A percentile compares a stretch with the other conserved stretches of the same genome.
Evolutionary conservation across 2,888 invertebrate species (phyloP).

Genomic region (Nemotelus nigrinus): DNA sequence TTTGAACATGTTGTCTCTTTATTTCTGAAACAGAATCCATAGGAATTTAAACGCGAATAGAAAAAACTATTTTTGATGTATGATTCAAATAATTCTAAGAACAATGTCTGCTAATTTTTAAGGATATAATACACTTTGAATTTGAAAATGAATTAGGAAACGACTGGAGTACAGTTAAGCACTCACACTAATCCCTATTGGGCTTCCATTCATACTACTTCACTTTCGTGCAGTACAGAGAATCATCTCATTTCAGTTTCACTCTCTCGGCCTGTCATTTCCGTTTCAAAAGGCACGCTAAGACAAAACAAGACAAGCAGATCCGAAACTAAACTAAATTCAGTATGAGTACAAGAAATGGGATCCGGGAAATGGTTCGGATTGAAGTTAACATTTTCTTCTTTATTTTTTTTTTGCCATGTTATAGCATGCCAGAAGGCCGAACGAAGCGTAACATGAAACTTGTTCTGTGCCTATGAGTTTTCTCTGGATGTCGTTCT

Average conservation of each 20-base stretch:
- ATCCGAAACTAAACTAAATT: slow-evolving; percentile 44
- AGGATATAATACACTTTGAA: too few relatives aligned
- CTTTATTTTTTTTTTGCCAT: slow-evolving; percentile 25
- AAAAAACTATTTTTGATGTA: too few relatives aligned
- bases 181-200: neutral
- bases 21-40: too few relatives aligned
- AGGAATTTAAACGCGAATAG: too few relatives aligned
- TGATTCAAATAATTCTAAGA: too few relatives aligned
- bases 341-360: slow-evolving; percentile 24
- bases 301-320: slow-evolving; percentile 51
- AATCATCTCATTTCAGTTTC: slow-evolving; percentile 35
- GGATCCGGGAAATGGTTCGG: slow-evolving; percentile 29
- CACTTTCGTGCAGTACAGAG: slow-evolving; percentile 17
- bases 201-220: neutral
- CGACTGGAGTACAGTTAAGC: too few relatives aligned
- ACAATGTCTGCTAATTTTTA: too few relatives aligned
- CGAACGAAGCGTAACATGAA: slow-evolving; percentile 51
- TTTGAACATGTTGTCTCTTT: too few relatives aligned
- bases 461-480: slow-evolving; percentile 46
- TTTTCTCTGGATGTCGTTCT: slow-evolving; percentile 30
- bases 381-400: slow-evolving; percentile 12
- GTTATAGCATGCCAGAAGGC: slow-evolving; percentile 32
- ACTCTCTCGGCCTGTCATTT: slow-evolving; percentile 37
- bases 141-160: too few relatives aligned
- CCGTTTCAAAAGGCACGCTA: slow-evolving; percentile 43